Base-by-base conservation (phyloP, 2,113 vertebrate genomes). In the Pyxicephalus adspersus region DNA sequence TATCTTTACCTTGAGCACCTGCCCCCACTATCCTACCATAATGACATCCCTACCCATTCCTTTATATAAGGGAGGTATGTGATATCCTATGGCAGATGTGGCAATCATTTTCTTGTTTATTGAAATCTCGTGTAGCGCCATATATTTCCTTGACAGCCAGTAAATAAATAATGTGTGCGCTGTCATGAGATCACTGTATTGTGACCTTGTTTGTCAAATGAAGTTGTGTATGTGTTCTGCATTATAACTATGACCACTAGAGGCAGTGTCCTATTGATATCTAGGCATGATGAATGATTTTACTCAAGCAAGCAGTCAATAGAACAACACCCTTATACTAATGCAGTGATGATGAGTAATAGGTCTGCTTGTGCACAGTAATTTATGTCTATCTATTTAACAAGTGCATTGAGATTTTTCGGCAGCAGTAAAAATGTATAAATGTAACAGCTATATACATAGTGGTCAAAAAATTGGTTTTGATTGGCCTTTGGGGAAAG, bases 321-420 rank as follows among this genome's bases (percentile, higher is more conserved):
- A 38, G 31, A 73, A 55, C 70, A 34, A 58, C 50, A 22, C 67
- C 52, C 54, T 73, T 20, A 17, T 34, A 34, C 29, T 34, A 58
- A 73, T 73, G 23, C 52, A 57, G 54, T 58, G 26, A 73, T 58
- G 52, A 58, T 57, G 45, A 70, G 66, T 25, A 72, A 64, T 34
- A 73, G 0, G 70, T 73, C 57, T 58, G 31, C 34, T 20, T 52
- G 20, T 23, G 28, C 15, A 58, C 29, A 58, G 22, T 61, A 61
- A n/a, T 20, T 20, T 20, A 6, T 70, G 23, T 52, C 45, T 70
- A 26, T 23, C 25, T 70, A 22, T 70, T 70, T 70, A 70, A 45
- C 38, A 45, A 45, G 38, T 9, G 38, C 9, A 45, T 45, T 45
- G 8, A 45, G 6, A 13, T 45, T 45, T 45, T 13, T 45, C 38